Conservation (phyloP, 2,888 invertebrate genomes). For the Hipparchia sbordonii region DNA sequence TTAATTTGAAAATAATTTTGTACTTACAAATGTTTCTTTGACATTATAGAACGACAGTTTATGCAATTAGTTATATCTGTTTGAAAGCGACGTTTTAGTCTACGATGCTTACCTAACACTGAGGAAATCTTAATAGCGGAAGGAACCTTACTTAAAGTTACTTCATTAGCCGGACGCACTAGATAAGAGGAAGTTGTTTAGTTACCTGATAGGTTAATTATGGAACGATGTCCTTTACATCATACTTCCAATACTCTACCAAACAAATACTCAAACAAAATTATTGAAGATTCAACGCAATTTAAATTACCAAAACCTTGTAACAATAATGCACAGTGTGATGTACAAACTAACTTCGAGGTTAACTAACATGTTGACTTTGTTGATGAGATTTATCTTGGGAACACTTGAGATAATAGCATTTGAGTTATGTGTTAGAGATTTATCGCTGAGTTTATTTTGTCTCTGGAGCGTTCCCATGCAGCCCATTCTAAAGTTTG, state of each 20-base stretch:
- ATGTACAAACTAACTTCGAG: not conserved
- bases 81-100: not conserved
- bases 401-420: not conserved
- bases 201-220: not conserved
- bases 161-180: not conserved
- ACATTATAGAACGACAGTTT: too few species aligned
- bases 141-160: not conserved
- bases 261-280: not conserved
- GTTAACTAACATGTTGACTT: constrained; percentile 14
- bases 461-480: too few species aligned
- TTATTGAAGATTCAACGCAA: not conserved
- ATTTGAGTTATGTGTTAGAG: not conserved
- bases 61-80: too few species aligned
- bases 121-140: not conserved
- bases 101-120: not conserved
- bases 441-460: not conserved
- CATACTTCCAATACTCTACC: not conserved
- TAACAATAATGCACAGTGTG: not conserved
- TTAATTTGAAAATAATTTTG: too few species aligned
- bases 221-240: not conserved
- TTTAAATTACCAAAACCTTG: constrained; percentile 1
- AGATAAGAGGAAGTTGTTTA: constrained; percentile 8
- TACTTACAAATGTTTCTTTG: too few species aligned
- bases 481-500: too few species aligned
- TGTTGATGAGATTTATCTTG: constrained; percentile 14